These are phyloP conservation scores for Ameiurus melas DNA, from an alignment of 2,113 vertebrate genomes.

Conservation along the genomic window DNA sequence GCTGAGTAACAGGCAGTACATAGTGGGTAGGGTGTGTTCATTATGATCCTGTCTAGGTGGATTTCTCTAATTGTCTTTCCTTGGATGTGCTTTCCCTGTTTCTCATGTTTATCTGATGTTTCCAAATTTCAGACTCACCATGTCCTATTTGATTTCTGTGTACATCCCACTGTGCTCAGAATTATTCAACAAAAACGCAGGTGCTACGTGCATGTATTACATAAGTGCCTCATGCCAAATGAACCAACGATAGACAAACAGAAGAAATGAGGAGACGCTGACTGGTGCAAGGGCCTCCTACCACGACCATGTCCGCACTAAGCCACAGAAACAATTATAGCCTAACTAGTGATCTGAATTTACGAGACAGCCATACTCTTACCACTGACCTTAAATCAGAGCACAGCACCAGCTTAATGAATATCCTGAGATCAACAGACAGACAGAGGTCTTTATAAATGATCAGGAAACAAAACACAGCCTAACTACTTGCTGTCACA, in stretches of 20 bases:
- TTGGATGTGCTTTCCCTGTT: conserved; percentile 22
- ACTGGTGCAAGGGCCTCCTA: background rate
- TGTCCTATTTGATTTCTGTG: conserved; percentile 38
- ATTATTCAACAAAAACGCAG: conserved; percentile 55
- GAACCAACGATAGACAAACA: conserved; percentile 28
- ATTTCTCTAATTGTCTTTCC: conserved; percentile 43
- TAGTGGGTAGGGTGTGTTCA: conserved; percentile 25
- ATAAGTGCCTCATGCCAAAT: conserved; percentile 27
- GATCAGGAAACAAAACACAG: background rate
- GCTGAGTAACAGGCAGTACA: background rate
- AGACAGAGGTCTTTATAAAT: background rate
- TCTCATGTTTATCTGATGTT: conserved; percentile 39
- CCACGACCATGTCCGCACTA: background rate
- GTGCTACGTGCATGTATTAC: conserved; percentile 46
- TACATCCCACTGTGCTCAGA: conserved; percentile 45
- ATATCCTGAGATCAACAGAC: background rate
- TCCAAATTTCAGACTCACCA: conserved; percentile 26
- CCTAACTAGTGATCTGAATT: background rate
- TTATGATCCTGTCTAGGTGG: conserved; percentile 47
- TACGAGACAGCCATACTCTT: background rate
- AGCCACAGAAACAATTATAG: background rate
- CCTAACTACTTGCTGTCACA: background rate
- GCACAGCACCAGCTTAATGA: background rate
- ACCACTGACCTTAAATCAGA: conserved; percentile 1
- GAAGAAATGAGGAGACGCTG: background rate